Percentiles rank a stretch among this genome's conserved stretches.
Conservation (phyloP, 2,888 invertebrate species). For the Tachystola acroxantha region DNA sequence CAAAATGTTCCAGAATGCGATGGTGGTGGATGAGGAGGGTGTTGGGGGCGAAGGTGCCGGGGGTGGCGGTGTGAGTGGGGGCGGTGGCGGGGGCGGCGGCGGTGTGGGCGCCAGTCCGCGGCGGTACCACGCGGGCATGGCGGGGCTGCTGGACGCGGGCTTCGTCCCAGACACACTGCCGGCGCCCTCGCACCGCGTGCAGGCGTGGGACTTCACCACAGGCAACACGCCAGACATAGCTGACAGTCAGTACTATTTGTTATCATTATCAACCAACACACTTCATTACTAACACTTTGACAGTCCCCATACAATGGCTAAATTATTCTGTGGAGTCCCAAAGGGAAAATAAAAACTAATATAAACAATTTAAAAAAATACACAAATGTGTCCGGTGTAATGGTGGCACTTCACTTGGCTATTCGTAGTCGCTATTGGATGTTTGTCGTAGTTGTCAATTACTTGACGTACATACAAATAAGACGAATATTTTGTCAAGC, state of each 20-base stretch:
- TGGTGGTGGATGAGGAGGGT: constrained; percentile 64
- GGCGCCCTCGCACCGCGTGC: constrained; percentile 86
- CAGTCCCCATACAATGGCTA: too few relatives aligned
- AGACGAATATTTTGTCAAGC: too few relatives aligned
- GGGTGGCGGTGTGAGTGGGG: constrained; percentile 5
- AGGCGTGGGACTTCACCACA: constrained; percentile 89
- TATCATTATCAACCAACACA: too few relatives aligned
- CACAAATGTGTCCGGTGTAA: too few relatives aligned
- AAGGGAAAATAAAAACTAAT: too few relatives aligned
- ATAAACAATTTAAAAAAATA: too few relatives aligned
- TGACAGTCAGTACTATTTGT: constrained; percentile 76
- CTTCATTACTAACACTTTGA: too few relatives aligned
- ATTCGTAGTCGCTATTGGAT: too few relatives aligned
- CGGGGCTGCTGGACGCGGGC: constrained; percentile 57
- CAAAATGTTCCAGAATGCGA: constrained; percentile 48
- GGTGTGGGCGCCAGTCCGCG: constrained; percentile 35
- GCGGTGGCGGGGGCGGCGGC: constrained; percentile 18
- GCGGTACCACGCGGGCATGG: constrained; percentile 52
- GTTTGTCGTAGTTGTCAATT: too few relatives aligned
- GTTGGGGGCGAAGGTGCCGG: constrained; percentile 19
- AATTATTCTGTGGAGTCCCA: too few relatives aligned
- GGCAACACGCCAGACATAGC: constrained; percentile 85
- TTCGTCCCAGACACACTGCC: constrained; percentile 76
- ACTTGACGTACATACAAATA: too few relatives aligned
- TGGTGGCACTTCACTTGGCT: too few relatives aligned